phyloP scores from a whole-genome alignment of 2,113 vertebrate species.

The Cyprinus carpio region DNA sequence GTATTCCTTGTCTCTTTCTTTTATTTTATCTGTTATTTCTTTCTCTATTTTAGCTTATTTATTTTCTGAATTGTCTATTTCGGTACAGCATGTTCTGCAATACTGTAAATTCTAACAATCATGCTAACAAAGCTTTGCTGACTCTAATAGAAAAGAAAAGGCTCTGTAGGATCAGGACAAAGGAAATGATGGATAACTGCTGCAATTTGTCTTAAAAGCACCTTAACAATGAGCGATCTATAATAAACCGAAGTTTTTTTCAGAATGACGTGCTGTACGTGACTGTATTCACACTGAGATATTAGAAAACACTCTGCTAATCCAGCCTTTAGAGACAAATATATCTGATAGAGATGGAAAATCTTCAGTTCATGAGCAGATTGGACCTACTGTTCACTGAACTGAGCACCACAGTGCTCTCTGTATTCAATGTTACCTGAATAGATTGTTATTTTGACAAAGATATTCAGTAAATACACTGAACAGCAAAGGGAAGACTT shows the following conservation, averaged over 20 bases:
- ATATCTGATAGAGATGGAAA: neutral
- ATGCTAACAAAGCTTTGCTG: neutral
- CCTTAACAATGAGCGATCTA: conserved; percentile 47
- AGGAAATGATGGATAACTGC: conserved; percentile 9
- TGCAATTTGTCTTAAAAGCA: conserved; percentile 48
- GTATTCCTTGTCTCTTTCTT: neutral
- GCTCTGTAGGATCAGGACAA: conserved; percentile 33
- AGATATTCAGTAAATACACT: conserved; percentile 1
- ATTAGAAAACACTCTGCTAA: conserved; percentile 64
- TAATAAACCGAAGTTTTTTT: conserved; percentile 59
- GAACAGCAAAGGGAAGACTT: neutral
- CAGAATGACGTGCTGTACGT: conserved; percentile 57
- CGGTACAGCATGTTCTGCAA: neutral
- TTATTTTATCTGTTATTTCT: neutral
- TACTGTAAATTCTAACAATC: neutral
- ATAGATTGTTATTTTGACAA: neutral
- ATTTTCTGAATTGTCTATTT: neutral
- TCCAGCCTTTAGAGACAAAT: conserved; percentile 51
- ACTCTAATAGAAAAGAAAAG: conserved; percentile 28
- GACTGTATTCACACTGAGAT: conserved; percentile 64
- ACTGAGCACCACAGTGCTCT: neutral
- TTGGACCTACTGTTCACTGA: neutral
- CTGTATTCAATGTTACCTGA: neutral
- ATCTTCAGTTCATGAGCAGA: conserved; percentile 9
- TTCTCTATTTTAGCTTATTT: neutral